Base-by-base conservation (phyloP, 2,113 vertebrate genomes). In the Spilogale gracilis region DNA sequence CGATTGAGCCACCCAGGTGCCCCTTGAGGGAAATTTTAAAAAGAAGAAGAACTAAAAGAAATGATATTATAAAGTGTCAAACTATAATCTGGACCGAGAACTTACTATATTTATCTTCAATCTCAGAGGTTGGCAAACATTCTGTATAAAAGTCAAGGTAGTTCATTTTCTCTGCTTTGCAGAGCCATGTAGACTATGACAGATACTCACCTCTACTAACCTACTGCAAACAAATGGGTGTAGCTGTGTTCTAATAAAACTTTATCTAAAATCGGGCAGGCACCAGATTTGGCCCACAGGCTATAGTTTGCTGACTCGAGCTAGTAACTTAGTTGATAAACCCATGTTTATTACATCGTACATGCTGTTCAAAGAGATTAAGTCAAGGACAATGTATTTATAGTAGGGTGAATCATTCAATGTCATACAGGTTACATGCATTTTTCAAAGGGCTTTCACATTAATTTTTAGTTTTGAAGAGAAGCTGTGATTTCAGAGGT, bases 401-500 rank as follows among this genome's bases (percentile, higher is more conserved):
- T 18, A 67, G 5, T 80, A 38, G n/a, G 81, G 38, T 21, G 18
- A 65, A 45, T 78, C 50, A 73, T 87, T 79, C 48, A 32, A 11
- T 73, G 63, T 87, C 54, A 61, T 74, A 25, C 3, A 80, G 58
- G 30, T 52, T 30, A 4, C 14, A 84, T 17, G 6, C 16, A 14
- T 85, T 83, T 94, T 82, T 94, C 9, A 30, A 43, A 83, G 16
- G 27, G 4, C 1, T 30, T 86, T 90, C 48, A 30, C 17, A 12
- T 50, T 92, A 30, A 67, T 43, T 95, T 91, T 88, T 76, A 71
- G 45, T 91, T 89, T 84, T 38, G 67, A 69, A 98, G 89, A 89
- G 95, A 95, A 95, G 94, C 87, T 97, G 89, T 97, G 94, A 96
- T 97, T 96, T 98, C 21, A 18, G 79, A 97, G 82, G 92, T 82